Evolutionary conservation across 1,140 invertebrate species (phyloP), one percentile per base, ranked within the genome.

Genomic region (Onthophagus taurus): DNA sequence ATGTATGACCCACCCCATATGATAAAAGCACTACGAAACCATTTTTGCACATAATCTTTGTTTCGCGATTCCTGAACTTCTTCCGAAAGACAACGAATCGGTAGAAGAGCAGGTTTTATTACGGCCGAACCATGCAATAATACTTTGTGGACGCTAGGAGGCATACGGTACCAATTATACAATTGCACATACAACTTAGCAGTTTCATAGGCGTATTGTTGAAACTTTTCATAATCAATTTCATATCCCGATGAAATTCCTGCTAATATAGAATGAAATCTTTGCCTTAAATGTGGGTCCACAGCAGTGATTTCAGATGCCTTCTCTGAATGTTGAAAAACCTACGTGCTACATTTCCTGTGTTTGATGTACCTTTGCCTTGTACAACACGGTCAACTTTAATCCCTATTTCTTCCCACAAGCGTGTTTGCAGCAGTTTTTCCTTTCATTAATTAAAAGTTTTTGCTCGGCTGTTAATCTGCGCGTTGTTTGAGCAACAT

Each of bases 81-180:
- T 49, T 58, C 57, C 1, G 50, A 55, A 14, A 53, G 42, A 24
- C 50, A 46, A 18, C 58, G 44, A 34, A 53, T 41, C 26, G 47
- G 47, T 31, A 51, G 11, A 26, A 41, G 14, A 17, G 36, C 20
- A 20, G 44, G 37, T 42, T 43, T 42, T 7, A 58, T 57, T 11
- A 61, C 53, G 16, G 53, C 45, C 21, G 39, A 24, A 12, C 59
- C 54, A 46, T 63, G 57, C 8, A 61, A 45, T 8, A 64, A 35
- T 20, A 63, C 50, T 53, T 58, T 63, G 34, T 64, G 58, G 2
- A 59, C 35, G n/a, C 49, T 53, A 8, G 43, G 30, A 12, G 59
- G 55, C 52, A 61, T 59, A 7, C 49, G 29, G 41, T 52, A 62
- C 60, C 57, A 62, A 2, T 7, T 18, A 53, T 57, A 62, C 16